phyloP scores from a whole-genome alignment of 2,113 vertebrate species.

The Pelobates fuscus region DNA sequence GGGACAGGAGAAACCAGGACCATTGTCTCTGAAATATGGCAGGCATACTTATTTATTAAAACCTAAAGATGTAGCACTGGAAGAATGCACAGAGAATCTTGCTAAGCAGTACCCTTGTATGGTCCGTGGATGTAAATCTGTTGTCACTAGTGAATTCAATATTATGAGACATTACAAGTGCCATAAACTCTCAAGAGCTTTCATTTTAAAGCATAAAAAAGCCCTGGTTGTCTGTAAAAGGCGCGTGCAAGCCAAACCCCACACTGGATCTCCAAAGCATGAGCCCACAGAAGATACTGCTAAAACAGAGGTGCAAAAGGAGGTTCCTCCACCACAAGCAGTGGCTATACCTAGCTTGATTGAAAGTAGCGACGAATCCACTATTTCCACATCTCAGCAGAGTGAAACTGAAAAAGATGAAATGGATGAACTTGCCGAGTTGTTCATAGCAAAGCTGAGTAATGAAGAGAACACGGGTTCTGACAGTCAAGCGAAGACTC shows the following conservation, averaged over 20 bases:
- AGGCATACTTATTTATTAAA: conserved; percentile 80
- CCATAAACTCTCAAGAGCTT: conserved; percentile 90
- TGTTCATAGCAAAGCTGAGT: conserved; percentile 78
- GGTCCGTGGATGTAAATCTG: conserved; percentile 91
- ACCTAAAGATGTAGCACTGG: conserved; percentile 81
- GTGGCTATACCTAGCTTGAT: conserved; percentile 52
- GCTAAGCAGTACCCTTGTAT: conserved; percentile 92
- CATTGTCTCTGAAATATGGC: conserved; percentile 71
- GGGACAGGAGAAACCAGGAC: conserved; percentile 66
- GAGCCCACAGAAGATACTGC: conserved; percentile 62
- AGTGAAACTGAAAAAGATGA: conserved; percentile 72
- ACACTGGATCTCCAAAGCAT: conserved; percentile 67
- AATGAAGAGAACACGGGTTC: conserved; percentile 71
- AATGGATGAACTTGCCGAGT: conserved; percentile 75
- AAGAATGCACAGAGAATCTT: conserved; percentile 84
- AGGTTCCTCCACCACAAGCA: conserved; percentile 45
- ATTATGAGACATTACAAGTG: conserved; percentile 91
- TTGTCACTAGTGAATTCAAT: conserved; percentile 87
- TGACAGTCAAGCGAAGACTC: conserved; percentile 61
- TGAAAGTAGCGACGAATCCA: conserved; percentile 65
- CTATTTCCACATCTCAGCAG: conserved; percentile 56
- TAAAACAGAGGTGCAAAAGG: conserved; percentile 56
- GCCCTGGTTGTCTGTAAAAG: conserved; percentile 90
- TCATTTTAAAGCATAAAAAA: conserved; percentile 85
- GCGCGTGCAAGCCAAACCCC: conserved; percentile 65